Evolutionary conservation across 2,113 vertebrate genomes (phyloP).

Genomic region (Corythoichthys haematopterus): DNA sequence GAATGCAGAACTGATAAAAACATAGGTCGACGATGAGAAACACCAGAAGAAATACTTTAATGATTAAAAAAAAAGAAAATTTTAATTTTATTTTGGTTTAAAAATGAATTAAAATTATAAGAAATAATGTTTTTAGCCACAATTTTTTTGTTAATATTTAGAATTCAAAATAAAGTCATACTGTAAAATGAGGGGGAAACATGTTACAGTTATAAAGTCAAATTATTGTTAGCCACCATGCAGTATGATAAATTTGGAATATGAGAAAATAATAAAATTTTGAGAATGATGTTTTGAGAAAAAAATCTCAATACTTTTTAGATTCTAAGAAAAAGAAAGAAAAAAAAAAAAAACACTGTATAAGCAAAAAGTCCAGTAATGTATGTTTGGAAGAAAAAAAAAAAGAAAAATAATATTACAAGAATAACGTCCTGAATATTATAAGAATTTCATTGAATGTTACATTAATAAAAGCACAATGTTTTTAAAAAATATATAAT

Average conservation of each 20-base stretch:
- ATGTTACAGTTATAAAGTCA: background rate
- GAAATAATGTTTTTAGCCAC: background rate
- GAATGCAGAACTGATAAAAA: background rate
- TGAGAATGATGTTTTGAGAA: no score
- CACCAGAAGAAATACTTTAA: background rate
- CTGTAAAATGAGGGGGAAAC: background rate
- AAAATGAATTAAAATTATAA: background rate
- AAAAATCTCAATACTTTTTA: no score
- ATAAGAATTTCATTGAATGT: background rate
- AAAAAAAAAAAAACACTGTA: no score
- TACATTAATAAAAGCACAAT: background rate
- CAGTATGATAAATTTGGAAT: no score
- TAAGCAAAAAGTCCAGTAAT: no score
- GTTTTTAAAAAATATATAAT: background rate
- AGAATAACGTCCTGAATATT: background rate
- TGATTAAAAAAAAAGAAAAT: no score
- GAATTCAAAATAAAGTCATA: background rate
- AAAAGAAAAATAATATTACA: background rate
- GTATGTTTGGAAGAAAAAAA: background rate
- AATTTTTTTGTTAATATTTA: no score
- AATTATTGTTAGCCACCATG: background rate
- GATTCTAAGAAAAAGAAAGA: no score
- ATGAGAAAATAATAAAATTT: no score
- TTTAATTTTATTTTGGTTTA: no score
- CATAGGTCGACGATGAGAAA: background rate